These are phyloP conservation scores for Caradrina clavipalpis DNA, from an alignment of 2,888 invertebrate genomes.

Conservation along the genomic window DNA sequence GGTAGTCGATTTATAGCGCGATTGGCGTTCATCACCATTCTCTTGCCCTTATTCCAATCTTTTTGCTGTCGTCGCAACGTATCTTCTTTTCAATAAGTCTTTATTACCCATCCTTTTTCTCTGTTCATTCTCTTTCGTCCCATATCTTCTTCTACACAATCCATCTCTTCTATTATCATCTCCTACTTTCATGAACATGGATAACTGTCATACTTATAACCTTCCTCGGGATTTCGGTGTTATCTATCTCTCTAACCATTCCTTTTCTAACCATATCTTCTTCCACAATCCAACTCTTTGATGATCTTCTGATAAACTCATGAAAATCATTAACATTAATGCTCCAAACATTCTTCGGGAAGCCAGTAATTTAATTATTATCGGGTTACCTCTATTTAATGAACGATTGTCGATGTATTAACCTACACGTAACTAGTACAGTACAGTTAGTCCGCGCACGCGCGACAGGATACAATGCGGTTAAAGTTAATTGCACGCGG, in stretches of 20 bases:
- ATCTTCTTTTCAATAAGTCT: not conserved
- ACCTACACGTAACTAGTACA: constrained; percentile 45
- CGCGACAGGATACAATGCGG: constrained; percentile 78
- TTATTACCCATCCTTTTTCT: not conserved
- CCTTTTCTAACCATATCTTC: too few relatives aligned
- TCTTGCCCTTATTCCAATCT: not conserved
- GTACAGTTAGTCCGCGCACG: constrained; percentile 70
- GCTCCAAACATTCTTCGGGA: not conserved
- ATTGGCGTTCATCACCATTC: not conserved
- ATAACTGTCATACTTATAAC: too few relatives aligned
- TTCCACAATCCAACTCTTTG: not conserved
- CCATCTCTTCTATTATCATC: not conserved
- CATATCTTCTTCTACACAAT: not conserved
- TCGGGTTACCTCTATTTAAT: constrained; percentile 11
- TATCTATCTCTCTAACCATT: too few relatives aligned
- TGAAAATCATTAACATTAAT: not conserved
- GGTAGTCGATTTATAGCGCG: not conserved
- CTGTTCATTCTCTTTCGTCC: too few relatives aligned
- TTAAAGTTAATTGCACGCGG: constrained; percentile 75
- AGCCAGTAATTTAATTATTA: not conserved
- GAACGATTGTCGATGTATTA: constrained; percentile 29
- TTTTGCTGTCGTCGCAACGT: too few relatives aligned
- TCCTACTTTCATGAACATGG: too few relatives aligned
- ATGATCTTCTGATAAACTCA: not conserved
- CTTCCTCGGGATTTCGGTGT: too few relatives aligned